Evolutionary conservation across 2,888 invertebrate species (phyloP).

Genomic region (Scelioninae gen. 1): DNA sequence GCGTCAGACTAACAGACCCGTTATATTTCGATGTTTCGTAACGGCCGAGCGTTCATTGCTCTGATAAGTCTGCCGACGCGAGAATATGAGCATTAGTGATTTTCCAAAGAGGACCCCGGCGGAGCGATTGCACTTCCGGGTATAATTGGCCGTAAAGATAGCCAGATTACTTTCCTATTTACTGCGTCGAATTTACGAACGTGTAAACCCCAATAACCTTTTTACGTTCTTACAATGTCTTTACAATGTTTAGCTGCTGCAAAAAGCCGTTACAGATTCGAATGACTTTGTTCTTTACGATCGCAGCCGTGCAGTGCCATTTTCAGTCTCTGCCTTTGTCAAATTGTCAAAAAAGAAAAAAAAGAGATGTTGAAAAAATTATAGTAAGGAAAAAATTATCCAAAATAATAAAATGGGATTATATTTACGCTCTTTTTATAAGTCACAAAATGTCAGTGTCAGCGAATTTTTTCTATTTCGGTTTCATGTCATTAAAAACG

Average conservation of each 20-base stretch:
- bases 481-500: conserved; percentile 24
- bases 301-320: conserved; percentile 25
- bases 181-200: conserved; percentile 63
- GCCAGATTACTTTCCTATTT: conserved; percentile 58
- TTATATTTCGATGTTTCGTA: conserved; percentile 71
- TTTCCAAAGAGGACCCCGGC: conserved; percentile 52
- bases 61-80: conserved; percentile 66
- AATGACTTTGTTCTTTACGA: conserved; percentile 55
- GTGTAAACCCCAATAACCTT: conserved; percentile 61
- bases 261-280: conserved; percentile 54
- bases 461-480: conserved; percentile 17
- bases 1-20: conserved; percentile 70
- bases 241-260: conserved; percentile 37
- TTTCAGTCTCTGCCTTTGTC: conserved; percentile 35
- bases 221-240: conserved; percentile 53
- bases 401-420: background rate
- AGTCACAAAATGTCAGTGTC: conserved; percentile 17
- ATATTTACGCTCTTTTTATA: conserved; percentile 39
- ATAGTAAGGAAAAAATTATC: background rate
- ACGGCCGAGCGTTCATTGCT: conserved; percentile 65
- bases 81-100: conserved; percentile 62
- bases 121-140: conserved; percentile 38
- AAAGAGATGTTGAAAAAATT: background rate
- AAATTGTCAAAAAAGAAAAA: conserved; percentile 36
- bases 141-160: conserved; percentile 61